These are phyloP conservation scores for Apistogramma diplotaenia DNA, from an alignment of 2,113 vertebrate genomes.

Conservation along the genomic window DNA sequence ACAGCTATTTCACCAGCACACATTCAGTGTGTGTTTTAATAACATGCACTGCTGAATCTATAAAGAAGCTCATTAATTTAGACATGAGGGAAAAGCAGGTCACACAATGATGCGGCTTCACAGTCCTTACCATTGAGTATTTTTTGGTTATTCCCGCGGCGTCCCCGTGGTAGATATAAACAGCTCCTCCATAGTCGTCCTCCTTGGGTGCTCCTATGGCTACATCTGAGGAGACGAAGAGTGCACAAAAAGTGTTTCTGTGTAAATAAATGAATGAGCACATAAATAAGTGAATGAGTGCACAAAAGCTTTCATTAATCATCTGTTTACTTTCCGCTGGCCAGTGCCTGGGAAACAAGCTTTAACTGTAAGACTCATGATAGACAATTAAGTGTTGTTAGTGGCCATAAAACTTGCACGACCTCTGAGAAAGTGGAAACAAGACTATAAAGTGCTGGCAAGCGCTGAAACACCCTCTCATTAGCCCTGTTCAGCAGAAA, in stretches of 20 bases:
- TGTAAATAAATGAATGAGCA: constrained; percentile 6
- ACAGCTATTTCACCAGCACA: background rate
- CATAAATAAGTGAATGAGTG: background rate
- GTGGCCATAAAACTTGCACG: constrained; percentile 54
- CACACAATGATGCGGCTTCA: background rate
- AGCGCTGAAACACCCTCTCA: constrained; percentile 46
- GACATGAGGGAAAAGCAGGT: background rate
- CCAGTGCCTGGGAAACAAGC: constrained; percentile 46
- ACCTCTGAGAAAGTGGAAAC: constrained; percentile 71
- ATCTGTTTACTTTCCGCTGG: constrained; percentile 38
- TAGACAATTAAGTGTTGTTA: constrained; percentile 70
- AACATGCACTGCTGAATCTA: background rate
- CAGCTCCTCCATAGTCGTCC: constrained; percentile 87
- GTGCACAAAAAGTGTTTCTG: background rate
- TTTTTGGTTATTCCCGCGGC: constrained; percentile 81
- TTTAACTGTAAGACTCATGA: constrained; percentile 61
- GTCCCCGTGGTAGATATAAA: constrained; percentile 95
- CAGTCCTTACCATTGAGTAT: constrained; percentile 89
- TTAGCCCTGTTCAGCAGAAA: constrained; percentile 41
- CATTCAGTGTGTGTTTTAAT: background rate
- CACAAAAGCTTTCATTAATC: constrained; percentile 42
- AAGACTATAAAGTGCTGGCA: constrained; percentile 61
- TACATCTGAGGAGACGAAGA: constrained; percentile 81
- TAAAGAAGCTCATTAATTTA: background rate
- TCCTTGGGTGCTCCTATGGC: constrained; percentile 94